Percentiles rank a stretch among this genome's conserved stretches.
Conservation (phyloP, 2,888 invertebrate genomes). For the Oxyteleia sp. region DNA sequence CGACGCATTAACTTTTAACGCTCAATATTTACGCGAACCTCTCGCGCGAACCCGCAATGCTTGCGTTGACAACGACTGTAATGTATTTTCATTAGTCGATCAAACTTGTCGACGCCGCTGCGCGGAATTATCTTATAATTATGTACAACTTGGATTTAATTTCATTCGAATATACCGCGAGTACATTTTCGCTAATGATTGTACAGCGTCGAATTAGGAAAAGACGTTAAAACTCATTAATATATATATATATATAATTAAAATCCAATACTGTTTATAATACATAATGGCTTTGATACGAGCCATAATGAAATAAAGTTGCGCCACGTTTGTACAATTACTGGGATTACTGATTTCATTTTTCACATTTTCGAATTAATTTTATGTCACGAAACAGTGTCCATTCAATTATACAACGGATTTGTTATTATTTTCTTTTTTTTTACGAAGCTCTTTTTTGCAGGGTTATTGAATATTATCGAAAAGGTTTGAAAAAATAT, state of each 20-base stretch:
- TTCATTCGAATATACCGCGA: constrained; percentile 20
- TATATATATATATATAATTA: constrained; percentile 32
- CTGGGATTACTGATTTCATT: constrained; percentile 10
- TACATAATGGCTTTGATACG: constrained; percentile 27
- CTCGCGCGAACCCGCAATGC: constrained; percentile 11
- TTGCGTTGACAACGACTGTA: constrained; percentile 31
- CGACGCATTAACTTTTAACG: constrained; percentile 35
- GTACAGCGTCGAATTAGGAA: constrained; percentile 22
- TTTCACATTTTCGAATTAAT: constrained; percentile 1
- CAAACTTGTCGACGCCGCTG: constrained; percentile 24
- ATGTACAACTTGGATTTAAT: constrained; percentile 31
- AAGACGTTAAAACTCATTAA: constrained; percentile 19
- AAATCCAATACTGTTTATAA: constrained; percentile 33
- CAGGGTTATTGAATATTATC: too few species aligned
- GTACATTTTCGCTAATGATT: constrained; percentile 36
- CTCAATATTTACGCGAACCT: constrained; percentile 8
- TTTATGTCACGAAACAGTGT: background rate
- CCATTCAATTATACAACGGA: too few species aligned
- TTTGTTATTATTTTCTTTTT: too few species aligned
- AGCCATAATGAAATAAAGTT: background rate
- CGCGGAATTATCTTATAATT: constrained; percentile 34
- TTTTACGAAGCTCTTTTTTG: too few species aligned
- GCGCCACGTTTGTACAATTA: constrained; percentile 19
- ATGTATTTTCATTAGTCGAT: constrained; percentile 41
- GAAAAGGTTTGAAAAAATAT: too few species aligned